phyloP scores from a whole-genome alignment of 2,113 vertebrate species.

The Pterocles burchelli region DNA sequence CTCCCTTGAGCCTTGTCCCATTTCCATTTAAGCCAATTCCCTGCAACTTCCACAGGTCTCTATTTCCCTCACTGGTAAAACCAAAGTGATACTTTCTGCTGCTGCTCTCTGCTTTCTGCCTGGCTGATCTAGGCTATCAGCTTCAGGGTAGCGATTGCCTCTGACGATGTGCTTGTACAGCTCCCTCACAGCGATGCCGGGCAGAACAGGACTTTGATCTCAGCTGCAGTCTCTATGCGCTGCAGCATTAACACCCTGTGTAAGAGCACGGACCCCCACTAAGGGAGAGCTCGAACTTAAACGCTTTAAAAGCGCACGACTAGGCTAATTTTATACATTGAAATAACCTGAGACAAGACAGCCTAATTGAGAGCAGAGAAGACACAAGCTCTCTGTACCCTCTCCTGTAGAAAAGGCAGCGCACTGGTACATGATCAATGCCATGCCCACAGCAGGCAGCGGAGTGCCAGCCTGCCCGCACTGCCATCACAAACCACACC shows the following conservation, averaged over 20 bases:
- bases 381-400: neutral
- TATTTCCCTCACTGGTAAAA: neutral
- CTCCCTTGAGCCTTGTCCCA: conserved; percentile 37
- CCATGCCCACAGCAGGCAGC: neutral
- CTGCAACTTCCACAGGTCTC: neutral
- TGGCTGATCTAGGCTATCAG: neutral
- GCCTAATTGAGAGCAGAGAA: neutral
- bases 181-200: neutral
- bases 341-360: neutral
- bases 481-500: neutral
- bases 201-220: neutral
- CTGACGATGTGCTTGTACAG: neutral
- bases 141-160: neutral
- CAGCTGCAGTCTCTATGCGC: neutral
- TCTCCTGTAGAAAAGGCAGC: neutral
- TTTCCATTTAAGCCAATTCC: neutral
- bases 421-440: neutral
- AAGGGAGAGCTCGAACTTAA: neutral
- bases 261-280: neutral
- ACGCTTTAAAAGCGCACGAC: neutral
- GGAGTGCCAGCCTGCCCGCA: neutral
- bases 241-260: neutral
- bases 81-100: neutral
- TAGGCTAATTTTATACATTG: neutral
- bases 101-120: neutral